Evolutionary conservation across 1,140 invertebrate genomes (phyloP).

Genomic region (Dysdera silvatica): DNA sequence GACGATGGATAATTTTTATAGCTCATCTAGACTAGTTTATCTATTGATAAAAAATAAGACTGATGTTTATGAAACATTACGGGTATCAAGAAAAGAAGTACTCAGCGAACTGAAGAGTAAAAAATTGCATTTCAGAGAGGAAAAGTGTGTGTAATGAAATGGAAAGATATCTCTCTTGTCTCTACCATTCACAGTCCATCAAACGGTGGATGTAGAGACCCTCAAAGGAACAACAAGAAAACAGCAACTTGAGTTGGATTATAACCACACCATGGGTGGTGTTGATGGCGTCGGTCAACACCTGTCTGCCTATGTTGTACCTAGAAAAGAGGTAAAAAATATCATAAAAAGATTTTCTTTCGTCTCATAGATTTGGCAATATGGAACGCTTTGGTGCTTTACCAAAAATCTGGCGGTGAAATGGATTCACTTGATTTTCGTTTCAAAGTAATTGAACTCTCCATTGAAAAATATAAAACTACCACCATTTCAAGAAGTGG

Average conservation of each 20-base stretch:
- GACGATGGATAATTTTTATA: neutral
- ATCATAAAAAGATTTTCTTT: constrained; percentile 4
- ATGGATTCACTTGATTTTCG: neutral
- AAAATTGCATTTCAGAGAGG: constrained; percentile 7
- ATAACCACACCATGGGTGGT: constrained; percentile 8
- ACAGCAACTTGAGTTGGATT: constrained; percentile 1
- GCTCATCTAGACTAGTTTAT: neutral
- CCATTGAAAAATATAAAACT: neutral
- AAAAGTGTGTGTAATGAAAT: neutral
- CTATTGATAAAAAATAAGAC: neutral
- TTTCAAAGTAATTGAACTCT: neutral
- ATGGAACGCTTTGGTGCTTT: neutral
- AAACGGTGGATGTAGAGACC: neutral
- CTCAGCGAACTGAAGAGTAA: constrained; percentile 30
- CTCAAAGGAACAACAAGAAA: neutral
- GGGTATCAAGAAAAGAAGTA: neutral
- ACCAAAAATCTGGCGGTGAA: constrained; percentile 1
- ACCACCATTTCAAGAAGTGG: neutral
- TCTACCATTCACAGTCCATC: constrained; percentile 2
- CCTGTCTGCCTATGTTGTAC: neutral
- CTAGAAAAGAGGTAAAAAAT: neutral
- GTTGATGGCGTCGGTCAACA: constrained; percentile 4
- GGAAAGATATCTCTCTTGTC: constrained; percentile 1
- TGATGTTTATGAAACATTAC: neutral
- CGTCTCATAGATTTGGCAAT: neutral